Conservation (phyloP, 2,888 invertebrate species). For the Apoda limacodes region DNA sequence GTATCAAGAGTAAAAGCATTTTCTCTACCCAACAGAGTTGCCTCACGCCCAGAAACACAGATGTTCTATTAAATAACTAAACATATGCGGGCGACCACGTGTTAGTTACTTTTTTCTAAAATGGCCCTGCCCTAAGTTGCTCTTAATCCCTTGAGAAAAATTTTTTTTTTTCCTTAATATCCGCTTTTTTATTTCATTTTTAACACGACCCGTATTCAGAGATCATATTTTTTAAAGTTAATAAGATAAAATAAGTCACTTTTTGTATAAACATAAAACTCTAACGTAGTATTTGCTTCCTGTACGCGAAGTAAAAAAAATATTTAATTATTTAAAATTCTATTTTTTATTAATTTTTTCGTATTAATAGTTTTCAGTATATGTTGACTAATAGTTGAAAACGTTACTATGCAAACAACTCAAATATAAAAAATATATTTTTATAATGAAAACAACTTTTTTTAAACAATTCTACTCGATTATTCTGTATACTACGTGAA, state of each 20-base stretch:
- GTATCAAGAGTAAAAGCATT: conserved; percentile 8
- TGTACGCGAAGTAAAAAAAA: no score
- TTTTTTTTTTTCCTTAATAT: conserved; percentile 23
- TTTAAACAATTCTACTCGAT: no score
- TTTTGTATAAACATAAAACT: no score
- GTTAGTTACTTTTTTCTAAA: conserved; percentile 33
- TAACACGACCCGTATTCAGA: conserved; percentile 12
- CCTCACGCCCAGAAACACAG: conserved; percentile 28
- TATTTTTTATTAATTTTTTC: no score
- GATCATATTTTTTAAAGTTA: background rate
- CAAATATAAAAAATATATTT: no score
- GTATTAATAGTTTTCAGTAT: no score
- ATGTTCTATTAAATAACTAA: conserved; percentile 34
- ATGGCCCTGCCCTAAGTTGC: conserved; percentile 21
- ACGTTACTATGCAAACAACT: no score
- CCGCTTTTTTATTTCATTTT: conserved; percentile 11
- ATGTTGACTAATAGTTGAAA: no score
- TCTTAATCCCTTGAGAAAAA: conserved; percentile 31
- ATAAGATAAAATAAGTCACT: background rate
- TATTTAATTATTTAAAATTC: no score
- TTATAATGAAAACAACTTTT: no score
- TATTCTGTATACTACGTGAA: no score
- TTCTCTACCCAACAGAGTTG: conserved; percentile 16
- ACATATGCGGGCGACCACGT: conserved; percentile 59
- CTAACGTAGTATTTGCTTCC: no score